Evolutionary conservation across 2,113 vertebrate species (phyloP).

Genomic region (Nibea coibor): DNA sequence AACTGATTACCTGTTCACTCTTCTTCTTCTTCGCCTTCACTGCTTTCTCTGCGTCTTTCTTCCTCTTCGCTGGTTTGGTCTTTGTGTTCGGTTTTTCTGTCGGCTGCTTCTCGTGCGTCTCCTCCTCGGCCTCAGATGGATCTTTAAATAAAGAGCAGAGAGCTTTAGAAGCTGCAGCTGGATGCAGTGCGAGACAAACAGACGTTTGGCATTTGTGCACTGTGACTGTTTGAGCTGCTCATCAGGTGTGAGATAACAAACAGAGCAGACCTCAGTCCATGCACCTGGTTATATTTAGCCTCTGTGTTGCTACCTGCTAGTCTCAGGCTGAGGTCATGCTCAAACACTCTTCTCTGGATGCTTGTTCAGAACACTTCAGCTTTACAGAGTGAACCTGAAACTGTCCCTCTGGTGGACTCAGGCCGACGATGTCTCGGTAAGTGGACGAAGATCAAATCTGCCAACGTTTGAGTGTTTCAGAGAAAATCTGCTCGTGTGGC

Average conservation of each 20-base stretch:
- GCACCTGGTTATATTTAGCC: slow-evolving; percentile 67
- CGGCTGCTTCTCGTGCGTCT: slow-evolving; percentile 41
- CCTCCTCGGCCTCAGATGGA: slow-evolving; percentile 64
- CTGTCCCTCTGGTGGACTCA: background rate
- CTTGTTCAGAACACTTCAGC: slow-evolving; percentile 49
- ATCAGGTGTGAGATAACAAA: slow-evolving; percentile 21
- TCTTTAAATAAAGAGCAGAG: slow-evolving; percentile 43
- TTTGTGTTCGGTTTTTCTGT: slow-evolving; percentile 24
- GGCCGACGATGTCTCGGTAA: background rate
- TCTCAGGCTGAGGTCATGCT: slow-evolving; percentile 46
- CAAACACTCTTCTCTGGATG: slow-evolving; percentile 27
- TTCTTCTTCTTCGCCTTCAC: slow-evolving; percentile 74
- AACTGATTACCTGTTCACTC: slow-evolving; percentile 46
- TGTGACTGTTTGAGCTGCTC: background rate
- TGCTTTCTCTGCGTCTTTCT: slow-evolving; percentile 55
- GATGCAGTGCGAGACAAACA: background rate
- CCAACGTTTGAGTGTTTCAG: background rate
- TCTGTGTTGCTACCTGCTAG: slow-evolving; percentile 50
- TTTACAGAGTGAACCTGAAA: slow-evolving; percentile 17
- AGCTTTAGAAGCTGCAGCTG: background rate
- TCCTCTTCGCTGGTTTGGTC: slow-evolving; percentile 73
- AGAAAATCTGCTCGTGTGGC: background rate
- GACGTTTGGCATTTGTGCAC: slow-evolving; percentile 2
- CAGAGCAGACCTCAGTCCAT: slow-evolving; percentile 36
- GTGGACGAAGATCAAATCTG: background rate